Evolutionary conservation across 2,113 vertebrate genomes (phyloP).

Genomic region (Dasyurus viverrinus): DNA sequence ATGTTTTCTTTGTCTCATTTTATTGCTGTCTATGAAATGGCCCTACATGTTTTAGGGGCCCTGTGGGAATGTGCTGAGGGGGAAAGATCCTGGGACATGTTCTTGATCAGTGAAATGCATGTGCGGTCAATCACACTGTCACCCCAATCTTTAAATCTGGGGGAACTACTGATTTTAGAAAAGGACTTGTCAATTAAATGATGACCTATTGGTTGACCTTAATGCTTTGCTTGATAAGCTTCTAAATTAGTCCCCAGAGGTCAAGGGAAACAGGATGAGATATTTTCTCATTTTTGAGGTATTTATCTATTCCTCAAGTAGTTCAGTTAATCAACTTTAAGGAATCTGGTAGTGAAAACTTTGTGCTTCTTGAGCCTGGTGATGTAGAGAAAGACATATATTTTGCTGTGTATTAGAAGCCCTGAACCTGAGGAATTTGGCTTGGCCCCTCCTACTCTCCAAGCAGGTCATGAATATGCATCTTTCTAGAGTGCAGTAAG

Average conservation of each 20-base stretch:
- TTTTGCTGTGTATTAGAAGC: neutral
- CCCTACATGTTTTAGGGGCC: neutral
- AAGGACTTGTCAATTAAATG: neutral
- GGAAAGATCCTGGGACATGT: neutral
- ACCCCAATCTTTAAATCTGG: neutral
- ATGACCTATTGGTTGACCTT: neutral
- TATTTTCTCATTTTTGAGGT: neutral
- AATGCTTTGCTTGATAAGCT: neutral
- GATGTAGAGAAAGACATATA: neutral
- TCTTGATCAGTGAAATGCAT: neutral
- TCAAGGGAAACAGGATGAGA: neutral
- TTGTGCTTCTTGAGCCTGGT: neutral
- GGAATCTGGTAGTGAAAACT: neutral
- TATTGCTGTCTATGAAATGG: neutral
- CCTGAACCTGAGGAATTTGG: neutral
- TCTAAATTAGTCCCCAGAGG: neutral
- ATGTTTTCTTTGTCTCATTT: neutral
- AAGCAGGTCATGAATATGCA: slow-evolving; percentile 44
- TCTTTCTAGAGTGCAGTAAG: neutral
- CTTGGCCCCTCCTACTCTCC: neutral
- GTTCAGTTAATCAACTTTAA: accelerated
- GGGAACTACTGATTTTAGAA: neutral
- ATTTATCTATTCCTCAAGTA: neutral
- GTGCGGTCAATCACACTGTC: neutral
- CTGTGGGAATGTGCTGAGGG: neutral